Evolutionary conservation across 2,113 vertebrate species (phyloP).

Genomic region (Capreolus pygargus): DNA sequence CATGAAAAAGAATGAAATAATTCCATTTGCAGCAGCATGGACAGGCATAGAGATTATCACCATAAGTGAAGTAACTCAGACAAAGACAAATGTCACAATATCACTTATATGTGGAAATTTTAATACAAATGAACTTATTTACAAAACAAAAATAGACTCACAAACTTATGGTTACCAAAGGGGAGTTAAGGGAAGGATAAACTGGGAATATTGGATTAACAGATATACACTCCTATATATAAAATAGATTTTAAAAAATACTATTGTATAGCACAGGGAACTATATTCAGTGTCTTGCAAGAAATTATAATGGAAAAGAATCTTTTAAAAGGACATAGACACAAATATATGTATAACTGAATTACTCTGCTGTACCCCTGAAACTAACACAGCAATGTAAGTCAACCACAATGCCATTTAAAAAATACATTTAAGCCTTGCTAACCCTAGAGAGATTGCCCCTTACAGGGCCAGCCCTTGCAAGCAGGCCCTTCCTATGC

Average conservation of each 20-base stretch:
- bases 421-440: not conserved
- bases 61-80: not conserved
- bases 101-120: not conserved
- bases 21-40: not conserved
- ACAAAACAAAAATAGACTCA: not conserved
- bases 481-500: not conserved
- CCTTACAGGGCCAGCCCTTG: not conserved
- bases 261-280: not conserved
- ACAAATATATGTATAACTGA: not conserved
- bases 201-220: not conserved
- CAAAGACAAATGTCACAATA: not conserved
- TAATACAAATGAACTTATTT: not conserved
- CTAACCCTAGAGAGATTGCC: not conserved
- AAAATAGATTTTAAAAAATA: not conserved
- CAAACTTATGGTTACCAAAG: not conserved
- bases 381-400: not conserved
- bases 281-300: not conserved
- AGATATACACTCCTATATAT: not conserved
- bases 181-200: not conserved
- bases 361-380: not conserved
- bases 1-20: not conserved
- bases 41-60: not conserved
- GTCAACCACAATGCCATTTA: not conserved
- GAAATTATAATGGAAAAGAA: not conserved
- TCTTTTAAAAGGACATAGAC: not conserved